phyloP scores from a whole-genome alignment of 2,797 vertebrate genomes.

The Danio choprae region DNA sequence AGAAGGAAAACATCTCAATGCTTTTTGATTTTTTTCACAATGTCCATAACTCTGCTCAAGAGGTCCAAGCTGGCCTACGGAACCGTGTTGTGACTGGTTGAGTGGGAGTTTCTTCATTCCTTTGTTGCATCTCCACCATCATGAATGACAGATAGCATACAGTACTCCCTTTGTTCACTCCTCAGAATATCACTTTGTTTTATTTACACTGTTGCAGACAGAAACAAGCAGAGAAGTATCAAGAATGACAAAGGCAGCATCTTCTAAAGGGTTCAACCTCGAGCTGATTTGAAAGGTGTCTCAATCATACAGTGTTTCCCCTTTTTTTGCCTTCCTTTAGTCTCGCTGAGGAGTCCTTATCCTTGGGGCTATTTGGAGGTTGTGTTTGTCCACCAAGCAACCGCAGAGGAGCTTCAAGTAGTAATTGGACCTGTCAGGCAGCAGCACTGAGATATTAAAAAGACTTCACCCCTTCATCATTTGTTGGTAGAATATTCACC shows the following conservation, averaged over 20 bases:
- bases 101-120: neutral
- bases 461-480: constrained; percentile 42
- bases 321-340: neutral
- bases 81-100: neutral
- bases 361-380: constrained; percentile 36
- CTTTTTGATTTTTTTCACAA: neutral
- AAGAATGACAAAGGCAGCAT: neutral
- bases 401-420: constrained; percentile 32
- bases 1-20: neutral
- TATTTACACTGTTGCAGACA: neutral
- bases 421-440: constrained; percentile 59
- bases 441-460: constrained; percentile 52
- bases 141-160: neutral
- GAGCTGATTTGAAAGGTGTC: neutral
- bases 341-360: constrained; percentile 29
- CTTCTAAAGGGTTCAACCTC: neutral
- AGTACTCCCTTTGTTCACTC: neutral
- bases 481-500: constrained; percentile 52
- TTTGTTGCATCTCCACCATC: neutral
- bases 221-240: neutral
- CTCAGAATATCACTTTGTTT: neutral
- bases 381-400: constrained; percentile 55
- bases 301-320: neutral
- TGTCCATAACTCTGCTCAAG: neutral
- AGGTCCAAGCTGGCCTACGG: constrained; percentile 1